Evolutionary conservation across 1,140 invertebrate species (phyloP), one percentile per base, ranked within the genome.

Genomic region (Maconellicoccus hirsutus): DNA sequence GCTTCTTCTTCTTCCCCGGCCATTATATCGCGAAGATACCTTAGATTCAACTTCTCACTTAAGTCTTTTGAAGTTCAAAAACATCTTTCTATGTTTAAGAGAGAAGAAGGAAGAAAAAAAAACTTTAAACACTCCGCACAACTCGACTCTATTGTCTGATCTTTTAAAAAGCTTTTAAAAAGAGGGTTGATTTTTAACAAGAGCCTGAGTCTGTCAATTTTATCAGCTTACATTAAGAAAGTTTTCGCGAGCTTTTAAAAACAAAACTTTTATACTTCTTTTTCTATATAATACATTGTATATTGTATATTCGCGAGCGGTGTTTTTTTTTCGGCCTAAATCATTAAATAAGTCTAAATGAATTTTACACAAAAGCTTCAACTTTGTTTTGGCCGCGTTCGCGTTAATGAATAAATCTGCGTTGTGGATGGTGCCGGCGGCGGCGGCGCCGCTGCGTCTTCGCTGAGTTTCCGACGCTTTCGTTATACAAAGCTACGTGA

Each of bases 141-240:
- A 12, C 25, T 26, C 61, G 19, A 66, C 61, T 2, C 21, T 66
- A 66, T 66, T 26, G 25, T 66, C 61, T 26, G 61, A 66, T 66
- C 61, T 66, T 66, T 66, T 66, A 25, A 66, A 66, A 66, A 66
- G 61, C 61, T 66, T 66, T 66, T 23, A 23, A 66, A 25, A 66
- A 66, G 61, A 22, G 61, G 61, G 61, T 66, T 26, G 61, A 66
- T 66, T 66, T 26, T 66, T 25, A 66, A 66, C 61, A 66, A 66
- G 25, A 66, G 61, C 61, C 16, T 16, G 42, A 66, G 61, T 23
- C 61, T 66, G 61, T 26, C 61, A 66, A 66, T 66, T 66, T 66
- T 66, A 66, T 66, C 61, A 66, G 61, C 21, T 66, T 66, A 66
- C 61, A 66, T 66, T 66, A 66, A 66, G 61, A 66, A 66, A 66